These are phyloP conservation scores for Anthopleura xanthogrammica DNA, from an alignment of 92 coral and sea anemone species.

Conservation along the genomic window DNA sequence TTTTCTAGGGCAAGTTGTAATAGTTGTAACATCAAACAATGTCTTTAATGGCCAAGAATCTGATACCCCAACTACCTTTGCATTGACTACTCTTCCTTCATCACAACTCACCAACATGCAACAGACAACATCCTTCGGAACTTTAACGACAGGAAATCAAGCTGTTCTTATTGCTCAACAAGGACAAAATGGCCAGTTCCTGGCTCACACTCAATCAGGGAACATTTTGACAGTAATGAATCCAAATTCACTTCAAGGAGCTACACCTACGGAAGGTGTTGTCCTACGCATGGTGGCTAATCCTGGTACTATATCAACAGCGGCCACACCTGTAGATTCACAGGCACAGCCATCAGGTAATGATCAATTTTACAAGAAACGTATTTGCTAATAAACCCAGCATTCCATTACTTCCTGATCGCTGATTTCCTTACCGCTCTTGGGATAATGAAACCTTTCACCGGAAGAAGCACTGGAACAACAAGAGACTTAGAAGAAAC, in stretches of 20 bases:
- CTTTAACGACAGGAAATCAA: constrained; percentile 57
- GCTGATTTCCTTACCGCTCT: no score
- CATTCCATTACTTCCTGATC: no score
- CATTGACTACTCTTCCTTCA: constrained; percentile 68
- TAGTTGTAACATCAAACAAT: constrained; percentile 84
- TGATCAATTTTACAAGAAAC: no score
- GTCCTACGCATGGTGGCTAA: constrained; percentile 41
- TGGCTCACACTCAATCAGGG: constrained; percentile 62
- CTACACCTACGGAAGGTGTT: constrained; percentile 41
- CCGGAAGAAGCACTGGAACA: no score
- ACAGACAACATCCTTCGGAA: constrained; percentile 53
- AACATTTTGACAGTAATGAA: constrained; percentile 76
- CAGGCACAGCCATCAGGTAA: constrained; percentile 45
- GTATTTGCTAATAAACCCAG: no score
- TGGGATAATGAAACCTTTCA: no score
- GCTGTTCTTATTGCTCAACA: constrained; percentile 75
- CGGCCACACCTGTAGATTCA: constrained; percentile 34
- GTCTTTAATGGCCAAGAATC: constrained; percentile 67
- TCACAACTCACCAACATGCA: constrained; percentile 77
- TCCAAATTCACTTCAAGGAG: constrained; percentile 49
- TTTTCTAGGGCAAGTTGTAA: constrained; percentile 78
- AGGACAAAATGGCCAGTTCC: constrained; percentile 44
- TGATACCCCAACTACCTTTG: constrained; percentile 74
- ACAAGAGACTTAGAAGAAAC: no score
- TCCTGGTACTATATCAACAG: constrained; percentile 22